phyloP scores from a whole-genome alignment of 2,113 vertebrate genomes.

The Hiodon tergisus region DNA sequence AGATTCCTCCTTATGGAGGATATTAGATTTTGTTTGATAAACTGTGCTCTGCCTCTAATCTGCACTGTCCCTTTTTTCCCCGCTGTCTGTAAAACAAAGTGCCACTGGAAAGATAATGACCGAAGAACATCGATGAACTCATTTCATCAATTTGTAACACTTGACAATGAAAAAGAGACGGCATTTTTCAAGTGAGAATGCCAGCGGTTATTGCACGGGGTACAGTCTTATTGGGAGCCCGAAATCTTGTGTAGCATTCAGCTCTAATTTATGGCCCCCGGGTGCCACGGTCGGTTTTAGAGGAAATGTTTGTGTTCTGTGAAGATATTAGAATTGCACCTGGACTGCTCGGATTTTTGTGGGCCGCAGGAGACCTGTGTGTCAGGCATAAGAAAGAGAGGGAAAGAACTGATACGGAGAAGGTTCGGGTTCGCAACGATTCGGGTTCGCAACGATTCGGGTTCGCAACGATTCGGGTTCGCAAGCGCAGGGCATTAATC shows the following conservation, averaged over 20 bases:
- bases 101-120: constrained; percentile 92
- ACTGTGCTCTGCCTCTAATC: constrained; percentile 84
- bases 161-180: constrained; percentile 82
- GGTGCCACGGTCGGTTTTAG: constrained; percentile 89
- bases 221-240: constrained; percentile 75
- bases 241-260: constrained; percentile 79
- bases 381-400: constrained; percentile 71
- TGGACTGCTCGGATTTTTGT: constrained; percentile 74
- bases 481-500: constrained; percentile 68
- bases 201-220: constrained; percentile 81
- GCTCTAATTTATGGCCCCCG: constrained; percentile 90
- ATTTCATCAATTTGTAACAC: constrained; percentile 93
- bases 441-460: no score
- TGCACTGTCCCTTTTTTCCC: constrained; percentile 74
- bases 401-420: constrained; percentile 52
- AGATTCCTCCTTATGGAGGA: constrained; percentile 94
- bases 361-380: constrained; percentile 83
- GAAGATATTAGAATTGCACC: constrained; percentile 92
- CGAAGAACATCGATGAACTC: constrained; percentile 85
- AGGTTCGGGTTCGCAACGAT: constrained; percentile 33
- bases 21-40: constrained; percentile 99
- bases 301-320: constrained; percentile 98
- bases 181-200: constrained; percentile 81
- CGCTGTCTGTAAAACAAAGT: constrained; percentile 92
- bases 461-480: no score